phyloP scores from a whole-genome alignment of 2,797 vertebrate species.

The Gobio occitaniae region DNA sequence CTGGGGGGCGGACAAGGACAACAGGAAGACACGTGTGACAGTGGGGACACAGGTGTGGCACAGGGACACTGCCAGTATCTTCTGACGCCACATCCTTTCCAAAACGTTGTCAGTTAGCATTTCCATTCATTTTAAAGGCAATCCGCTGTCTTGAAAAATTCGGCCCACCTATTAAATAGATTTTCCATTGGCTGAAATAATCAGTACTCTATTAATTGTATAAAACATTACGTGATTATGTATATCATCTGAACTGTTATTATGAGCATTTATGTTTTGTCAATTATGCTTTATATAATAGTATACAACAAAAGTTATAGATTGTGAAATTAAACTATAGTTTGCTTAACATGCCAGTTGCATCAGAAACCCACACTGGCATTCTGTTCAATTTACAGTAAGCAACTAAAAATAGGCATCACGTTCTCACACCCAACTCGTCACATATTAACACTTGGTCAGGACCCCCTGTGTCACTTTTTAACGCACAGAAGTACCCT shows the following conservation, averaged over 20 bases:
- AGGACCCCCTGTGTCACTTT: no score
- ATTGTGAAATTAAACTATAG: not conserved
- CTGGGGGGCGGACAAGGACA: conserved; percentile 31
- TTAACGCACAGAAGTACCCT: no score
- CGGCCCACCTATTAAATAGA: not conserved
- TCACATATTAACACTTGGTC: no score
- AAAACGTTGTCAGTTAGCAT: not conserved
- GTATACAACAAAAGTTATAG: not conserved
- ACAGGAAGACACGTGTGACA: not conserved
- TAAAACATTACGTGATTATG: not conserved
- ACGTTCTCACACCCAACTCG: no score
- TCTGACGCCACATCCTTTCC: not conserved
- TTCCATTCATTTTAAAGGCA: not conserved
- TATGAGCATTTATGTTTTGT: not conserved
- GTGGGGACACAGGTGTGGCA: conserved; percentile 8
- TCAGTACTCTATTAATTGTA: not conserved
- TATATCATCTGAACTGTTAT: not conserved
- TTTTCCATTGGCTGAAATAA: not conserved
- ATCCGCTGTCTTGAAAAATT: not conserved
- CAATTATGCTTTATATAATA: not conserved
- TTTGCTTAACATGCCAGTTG: no score
- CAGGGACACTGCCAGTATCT: not conserved
- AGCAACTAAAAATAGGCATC: not conserved
- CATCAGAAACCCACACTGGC: not conserved
- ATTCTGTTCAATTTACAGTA: not conserved